Percentiles rank a stretch among this genome's conserved stretches.
Conservation (phyloP, 2,113 vertebrate genomes). For the Athene noctua region DNA sequence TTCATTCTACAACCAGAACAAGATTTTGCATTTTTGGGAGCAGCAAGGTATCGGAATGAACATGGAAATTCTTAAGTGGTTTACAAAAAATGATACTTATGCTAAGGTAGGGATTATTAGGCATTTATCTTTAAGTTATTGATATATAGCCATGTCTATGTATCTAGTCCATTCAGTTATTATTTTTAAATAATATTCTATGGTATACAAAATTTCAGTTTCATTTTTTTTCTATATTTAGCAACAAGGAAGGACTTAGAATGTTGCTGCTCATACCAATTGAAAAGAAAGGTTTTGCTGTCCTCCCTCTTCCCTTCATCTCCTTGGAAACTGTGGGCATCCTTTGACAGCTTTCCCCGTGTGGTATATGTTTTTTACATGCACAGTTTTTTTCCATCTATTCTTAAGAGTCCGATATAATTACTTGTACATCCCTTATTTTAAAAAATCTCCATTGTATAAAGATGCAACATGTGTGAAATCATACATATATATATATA, state of each 20-base stretch:
- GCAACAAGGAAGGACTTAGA: background rate
- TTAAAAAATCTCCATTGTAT: background rate
- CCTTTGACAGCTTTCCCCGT: background rate
- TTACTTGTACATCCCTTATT: background rate
- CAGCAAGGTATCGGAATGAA: constrained; percentile 28
- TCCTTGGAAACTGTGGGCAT: constrained; percentile 48
- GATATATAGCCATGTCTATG: background rate
- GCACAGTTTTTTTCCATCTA: background rate
- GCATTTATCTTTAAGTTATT: background rate
- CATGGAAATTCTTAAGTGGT: constrained; percentile 50
- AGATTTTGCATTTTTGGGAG: background rate
- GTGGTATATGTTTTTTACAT: background rate
- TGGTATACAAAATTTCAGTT: background rate
- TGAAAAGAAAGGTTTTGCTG: background rate
- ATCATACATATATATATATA: background rate
- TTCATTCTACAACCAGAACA: constrained; percentile 7
- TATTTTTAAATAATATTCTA: background rate
- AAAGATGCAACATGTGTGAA: background rate
- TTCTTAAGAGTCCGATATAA: background rate
- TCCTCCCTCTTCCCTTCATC: constrained; percentile 33
- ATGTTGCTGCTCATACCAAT: background rate
- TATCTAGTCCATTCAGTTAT: background rate
- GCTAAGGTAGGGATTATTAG: constrained; percentile 51
- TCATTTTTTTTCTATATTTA: constrained; percentile 13
- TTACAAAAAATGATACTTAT: constrained; percentile 43